Evolutionary conservation across 2,797 vertebrate genomes (phyloP).

Genomic region (Dendrocincla fuliginosa): DNA sequence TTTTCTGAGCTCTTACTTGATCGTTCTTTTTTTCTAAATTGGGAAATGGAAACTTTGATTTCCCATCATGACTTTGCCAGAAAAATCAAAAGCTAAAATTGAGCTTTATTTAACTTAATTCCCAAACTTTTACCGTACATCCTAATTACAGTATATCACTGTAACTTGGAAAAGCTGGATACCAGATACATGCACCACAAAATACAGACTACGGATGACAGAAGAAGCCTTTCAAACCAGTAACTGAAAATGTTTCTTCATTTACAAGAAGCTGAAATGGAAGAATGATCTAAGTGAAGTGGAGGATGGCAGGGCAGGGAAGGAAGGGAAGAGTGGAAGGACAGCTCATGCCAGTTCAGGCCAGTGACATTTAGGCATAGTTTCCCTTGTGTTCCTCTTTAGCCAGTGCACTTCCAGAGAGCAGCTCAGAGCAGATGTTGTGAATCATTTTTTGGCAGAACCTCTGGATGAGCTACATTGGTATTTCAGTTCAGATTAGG

Average conservation of each 20-base stretch:
- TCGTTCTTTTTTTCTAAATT: neutral
- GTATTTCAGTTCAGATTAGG: neutral
- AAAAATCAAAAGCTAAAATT: conserved; percentile 25
- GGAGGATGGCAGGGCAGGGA: neutral
- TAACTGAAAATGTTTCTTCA: neutral
- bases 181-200: neutral
- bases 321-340: neutral
- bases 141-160: neutral
- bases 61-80: neutral
- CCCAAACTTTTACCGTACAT: neutral
- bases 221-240: neutral
- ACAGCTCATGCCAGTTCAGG: neutral
- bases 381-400: neutral
- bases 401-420: neutral
- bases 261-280: neutral
- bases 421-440: neutral
- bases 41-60: conserved; percentile 46
- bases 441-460: conserved; percentile 18
- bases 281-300: neutral
- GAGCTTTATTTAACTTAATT: conserved; percentile 5
- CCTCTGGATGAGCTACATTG: neutral
- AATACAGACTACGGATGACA: neutral
- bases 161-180: neutral
- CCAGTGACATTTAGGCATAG: neutral
- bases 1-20: conserved; percentile 7